Percentiles rank a stretch among this genome's conserved stretches.
These are phyloP conservation scores for Gulo gulo DNA, from an alignment of 2,113 vertebrate genomes.

Conservation along the genomic window DNA sequence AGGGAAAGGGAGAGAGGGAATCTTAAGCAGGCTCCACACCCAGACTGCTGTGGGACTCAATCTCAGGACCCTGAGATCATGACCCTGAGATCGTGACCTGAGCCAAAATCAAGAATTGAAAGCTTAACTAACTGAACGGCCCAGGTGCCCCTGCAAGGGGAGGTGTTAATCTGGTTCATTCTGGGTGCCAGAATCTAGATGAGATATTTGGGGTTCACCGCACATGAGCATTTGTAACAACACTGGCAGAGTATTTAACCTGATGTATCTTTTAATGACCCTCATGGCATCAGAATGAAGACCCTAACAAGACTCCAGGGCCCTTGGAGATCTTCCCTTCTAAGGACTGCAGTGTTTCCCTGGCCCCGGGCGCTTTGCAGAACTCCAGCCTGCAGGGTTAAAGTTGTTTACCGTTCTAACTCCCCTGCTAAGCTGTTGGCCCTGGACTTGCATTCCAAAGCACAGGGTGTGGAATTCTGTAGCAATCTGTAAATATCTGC, in stretches of 20 bases:
- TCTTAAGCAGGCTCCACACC: not conserved
- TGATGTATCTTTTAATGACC: not conserved
- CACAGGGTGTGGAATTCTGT: not conserved
- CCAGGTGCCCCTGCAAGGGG: not conserved
- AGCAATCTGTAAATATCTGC: not conserved
- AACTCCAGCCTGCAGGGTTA: not conserved
- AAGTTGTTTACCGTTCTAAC: not conserved
- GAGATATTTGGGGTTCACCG: not conserved
- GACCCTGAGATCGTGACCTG: not conserved
- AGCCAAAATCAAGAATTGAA: not conserved
- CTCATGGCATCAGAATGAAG: not conserved
- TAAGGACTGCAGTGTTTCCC: not conserved
- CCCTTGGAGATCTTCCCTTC: not conserved
- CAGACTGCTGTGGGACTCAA: not conserved
- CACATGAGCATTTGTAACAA: not conserved
- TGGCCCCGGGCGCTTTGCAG: not conserved
- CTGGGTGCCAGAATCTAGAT: not conserved
- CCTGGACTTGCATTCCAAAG: not conserved
- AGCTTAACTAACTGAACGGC: not conserved
- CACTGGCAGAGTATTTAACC: not conserved
- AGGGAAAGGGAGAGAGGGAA: not conserved
- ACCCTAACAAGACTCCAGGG: not conserved
- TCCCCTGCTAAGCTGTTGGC: not conserved
- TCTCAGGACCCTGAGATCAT: not conserved
- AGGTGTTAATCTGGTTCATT: not conserved